Base-by-base conservation (phyloP, 1,140 invertebrate genomes). In the Laupala kohalensis region DNA sequence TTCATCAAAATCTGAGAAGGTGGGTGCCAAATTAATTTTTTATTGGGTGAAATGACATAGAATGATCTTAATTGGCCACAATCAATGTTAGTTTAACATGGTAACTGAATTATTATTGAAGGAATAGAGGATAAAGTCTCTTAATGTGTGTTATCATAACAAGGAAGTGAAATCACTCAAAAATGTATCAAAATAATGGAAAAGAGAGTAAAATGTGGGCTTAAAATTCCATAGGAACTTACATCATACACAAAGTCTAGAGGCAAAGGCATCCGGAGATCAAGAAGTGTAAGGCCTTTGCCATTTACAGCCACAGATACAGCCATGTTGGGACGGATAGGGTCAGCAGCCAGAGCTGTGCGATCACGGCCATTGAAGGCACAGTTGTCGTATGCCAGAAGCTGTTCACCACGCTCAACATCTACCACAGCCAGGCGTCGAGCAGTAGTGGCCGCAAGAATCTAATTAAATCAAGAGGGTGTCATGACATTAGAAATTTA, bases 161-260 rank as follows among this genome's bases (percentile, higher is more conserved):
- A n/a, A n/a, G n/a, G n/a, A n/a, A n/a, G n/a, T n/a, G n/a, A n/a
- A n/a, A n/a, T n/a, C n/a, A n/a, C n/a, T n/a, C n/a, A n/a, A n/a
- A n/a, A n/a, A n/a, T n/a, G n/a, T n/a, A n/a, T n/a, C n/a, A n/a
- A n/a, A n/a, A n/a, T n/a, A n/a, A n/a, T n/a, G n/a, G n/a, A n/a
- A n/a, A n/a, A n/a, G n/a, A n/a, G n/a, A n/a, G n/a, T n/a, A n/a
- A n/a, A n/a, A n/a, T n/a, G n/a, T n/a, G n/a, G n/a, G n/a, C n/a
- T n/a, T n/a, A n/a, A n/a, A n/a, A n/a, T n/a, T n/a, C n/a, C n/a
- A n/a, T n/a, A n/a, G 15, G 6, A n/a, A 71, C 79, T 78, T 74
- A 84, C 83, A 78, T 84, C 83, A 76, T 83, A 83, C 26, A 84
- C 77, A 79, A 83, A 83, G 77, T 84, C 82, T 66, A 84, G 74